Conservation (phyloP, 30 jellyfish, hydroid and myxozoan genomes). For the Aurelia coerulea region DNA sequence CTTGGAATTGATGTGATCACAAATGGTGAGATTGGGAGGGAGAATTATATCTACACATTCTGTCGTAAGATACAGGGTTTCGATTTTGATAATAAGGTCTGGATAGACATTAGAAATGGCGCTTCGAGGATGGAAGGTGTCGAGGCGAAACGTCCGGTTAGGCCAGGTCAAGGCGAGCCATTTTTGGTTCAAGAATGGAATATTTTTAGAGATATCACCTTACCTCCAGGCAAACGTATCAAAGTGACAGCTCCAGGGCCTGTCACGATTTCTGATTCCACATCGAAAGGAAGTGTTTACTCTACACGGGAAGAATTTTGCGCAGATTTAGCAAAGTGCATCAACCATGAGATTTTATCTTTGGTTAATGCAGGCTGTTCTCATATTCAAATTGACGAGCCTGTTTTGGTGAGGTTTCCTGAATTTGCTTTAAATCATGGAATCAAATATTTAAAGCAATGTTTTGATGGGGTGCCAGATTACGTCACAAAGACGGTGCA, state of each 20-base stretch:
- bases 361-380: slow-evolving; percentile 15
- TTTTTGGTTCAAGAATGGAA: slow-evolving; percentile 2
- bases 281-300: slow-evolving; percentile 10
- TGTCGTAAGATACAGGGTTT: slow-evolving; percentile 52
- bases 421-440: slow-evolving; percentile 46
- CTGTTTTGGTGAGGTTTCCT: slow-evolving; percentile 64
- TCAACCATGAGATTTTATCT: slow-evolving; percentile 26
- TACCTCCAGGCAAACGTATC: slow-evolving; percentile 10
- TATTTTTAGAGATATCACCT: background rate
- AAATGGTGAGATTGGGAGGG: slow-evolving; percentile 68
- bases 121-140: slow-evolving; percentile 8
- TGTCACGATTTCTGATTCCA: slow-evolving; percentile 31
- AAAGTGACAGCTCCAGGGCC: slow-evolving; percentile 57
- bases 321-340: slow-evolving; percentile 36
- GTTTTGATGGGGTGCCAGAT: slow-evolving; percentile 67
- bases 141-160: background rate
- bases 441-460: slow-evolving; percentile 7
- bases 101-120: slow-evolving; percentile 7
- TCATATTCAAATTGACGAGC: slow-evolving; percentile 56
- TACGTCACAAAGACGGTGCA: slow-evolving; percentile 61
- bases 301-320: slow-evolving; percentile 1
- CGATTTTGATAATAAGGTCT: slow-evolving; percentile 33
- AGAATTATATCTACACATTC: slow-evolving; percentile 42
- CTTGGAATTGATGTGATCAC: slow-evolving; percentile 47
- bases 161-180: slow-evolving; percentile 1